Conservation (phyloP, 1,140 invertebrate species). For the Phortica variegata region DNA sequence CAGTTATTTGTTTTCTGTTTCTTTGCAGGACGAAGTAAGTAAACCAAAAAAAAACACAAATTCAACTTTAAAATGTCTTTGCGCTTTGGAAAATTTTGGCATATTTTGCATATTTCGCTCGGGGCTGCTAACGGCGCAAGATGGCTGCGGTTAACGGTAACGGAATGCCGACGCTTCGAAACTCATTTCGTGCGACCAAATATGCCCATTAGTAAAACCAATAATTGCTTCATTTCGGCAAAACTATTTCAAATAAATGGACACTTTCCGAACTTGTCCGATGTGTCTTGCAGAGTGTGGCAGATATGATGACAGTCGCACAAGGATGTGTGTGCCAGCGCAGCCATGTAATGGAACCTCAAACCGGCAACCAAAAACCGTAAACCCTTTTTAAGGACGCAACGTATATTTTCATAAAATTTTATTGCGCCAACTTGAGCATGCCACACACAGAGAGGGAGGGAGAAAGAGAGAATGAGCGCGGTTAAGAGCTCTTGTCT, state of each 20-base stretch:
- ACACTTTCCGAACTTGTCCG: no score
- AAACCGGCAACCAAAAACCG: background rate
- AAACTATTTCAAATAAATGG: constrained; percentile 39
- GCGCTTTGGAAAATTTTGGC: constrained; percentile 43
- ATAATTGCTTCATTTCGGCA: constrained; percentile 45
- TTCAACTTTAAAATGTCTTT: constrained; percentile 23
- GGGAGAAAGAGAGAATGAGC: background rate
- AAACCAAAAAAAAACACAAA: background rate
- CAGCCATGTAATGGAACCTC: no score
- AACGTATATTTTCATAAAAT: constrained; percentile 9
- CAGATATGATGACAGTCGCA: no score
- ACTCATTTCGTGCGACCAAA: constrained; percentile 12
- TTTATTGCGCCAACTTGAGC: constrained; percentile 16
- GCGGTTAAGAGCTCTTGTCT: constrained; percentile 21
- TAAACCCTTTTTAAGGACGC: constrained; percentile 19
- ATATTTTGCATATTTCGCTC: no score
- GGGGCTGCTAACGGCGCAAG: no score
- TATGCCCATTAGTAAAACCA: constrained; percentile 50
- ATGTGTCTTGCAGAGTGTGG: no score
- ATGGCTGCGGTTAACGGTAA: no score
- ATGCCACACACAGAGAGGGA: no score
- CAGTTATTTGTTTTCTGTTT: constrained; percentile 21
- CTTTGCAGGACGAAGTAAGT: constrained; percentile 57
- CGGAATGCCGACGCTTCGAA: background rate
- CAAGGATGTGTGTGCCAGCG: no score